Percentiles rank a stretch among this genome's conserved stretches.
These are phyloP conservation scores for Hemaris fuciformis DNA, from an alignment of 2,888 invertebrate genomes.

Conservation along the genomic window DNA sequence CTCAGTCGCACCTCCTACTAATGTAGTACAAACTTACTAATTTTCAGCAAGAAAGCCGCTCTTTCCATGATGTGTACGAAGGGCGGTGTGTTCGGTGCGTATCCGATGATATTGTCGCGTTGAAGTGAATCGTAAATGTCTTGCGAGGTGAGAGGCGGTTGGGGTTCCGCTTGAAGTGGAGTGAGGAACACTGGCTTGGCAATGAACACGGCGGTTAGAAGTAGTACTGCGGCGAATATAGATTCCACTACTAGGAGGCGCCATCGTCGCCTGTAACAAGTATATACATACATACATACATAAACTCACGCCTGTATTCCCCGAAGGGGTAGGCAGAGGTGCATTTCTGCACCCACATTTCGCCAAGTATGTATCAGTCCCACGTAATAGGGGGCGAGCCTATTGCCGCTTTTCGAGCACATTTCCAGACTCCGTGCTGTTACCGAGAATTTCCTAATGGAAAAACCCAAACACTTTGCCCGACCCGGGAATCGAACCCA, in stretches of 20 bases:
- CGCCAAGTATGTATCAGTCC: too few relatives aligned
- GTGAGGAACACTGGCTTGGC: conserved; percentile 66
- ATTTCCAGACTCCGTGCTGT: too few relatives aligned
- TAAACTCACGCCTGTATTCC: too few relatives aligned
- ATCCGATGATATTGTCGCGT: conserved; percentile 49
- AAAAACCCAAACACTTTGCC: too few relatives aligned
- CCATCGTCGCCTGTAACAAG: conserved; percentile 53
- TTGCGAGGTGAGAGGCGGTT: conserved; percentile 37
- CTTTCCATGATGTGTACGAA: conserved; percentile 45
- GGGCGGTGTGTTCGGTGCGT: conserved; percentile 45
- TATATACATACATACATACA: too few relatives aligned
- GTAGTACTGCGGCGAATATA: conserved; percentile 42
- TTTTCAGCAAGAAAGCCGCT: conserved; percentile 39
- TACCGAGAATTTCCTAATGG: too few relatives aligned
- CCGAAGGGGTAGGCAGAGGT: too few relatives aligned
- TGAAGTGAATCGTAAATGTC: conserved; percentile 46
- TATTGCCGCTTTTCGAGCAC: too few relatives aligned
- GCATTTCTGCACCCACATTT: too few relatives aligned
- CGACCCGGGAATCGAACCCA: too few relatives aligned
- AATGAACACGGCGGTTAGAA: conserved; percentile 44
- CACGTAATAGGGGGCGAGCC: too few relatives aligned
- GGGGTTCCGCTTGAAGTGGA: conserved; percentile 51
- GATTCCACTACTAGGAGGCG: conserved; percentile 44
- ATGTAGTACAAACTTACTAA: conserved; percentile 34
- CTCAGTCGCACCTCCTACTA: neutral